Base-by-base conservation (phyloP, 1,140 invertebrate species). In the Leptopilina boulardi region DNA sequence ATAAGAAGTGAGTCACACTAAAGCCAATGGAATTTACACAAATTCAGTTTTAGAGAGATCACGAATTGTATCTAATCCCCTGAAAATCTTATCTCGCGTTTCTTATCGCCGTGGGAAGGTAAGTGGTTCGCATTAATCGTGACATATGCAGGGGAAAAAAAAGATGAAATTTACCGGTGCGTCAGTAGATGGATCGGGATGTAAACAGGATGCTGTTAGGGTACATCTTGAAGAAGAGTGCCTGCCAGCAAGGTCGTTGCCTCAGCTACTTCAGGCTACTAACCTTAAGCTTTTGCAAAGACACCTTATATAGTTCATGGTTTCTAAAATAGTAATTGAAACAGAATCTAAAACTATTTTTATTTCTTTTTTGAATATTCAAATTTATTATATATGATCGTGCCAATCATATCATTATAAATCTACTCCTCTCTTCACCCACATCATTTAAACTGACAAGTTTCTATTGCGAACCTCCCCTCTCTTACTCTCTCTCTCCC, bases 221-320 rank as follows among this genome's bases (percentile, higher is more conserved):
- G 73, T 47, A 74, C 26, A 59, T 38, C n/a, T 38, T 51, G 19
- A 59, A 56, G 74, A 70, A 51, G 56, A 70, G 26, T 42, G 41
- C 1, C 47, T 72, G 38, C 34, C 70, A 74, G 83, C 83, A 84
- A 84, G 82, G 82, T 84, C 82, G 80, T 82, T 84, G 82, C 77
- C 82, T 80, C 78, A 66, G 77, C 75, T 76, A 79, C 79, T 79
- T 10, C 83, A 81, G 82, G 82, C 82, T 83, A 83, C 80, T 83
- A 81, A 83, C 82, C 82, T 83, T 81, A 79, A 79, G 77, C 70
- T 73, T 71, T 76, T 9, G 77, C n/a, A n/a, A n/a, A 77, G 51
- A 76, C 77, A 77, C 23, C 26, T 66, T 13, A 34, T 66, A 66
- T 5, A 66, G 21, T 30, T 23, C n/a, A 66, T 38, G 47, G n/a